phyloP scores from a whole-genome alignment of 2,888 invertebrate species.

The Neuroscelio doddi region DNA sequence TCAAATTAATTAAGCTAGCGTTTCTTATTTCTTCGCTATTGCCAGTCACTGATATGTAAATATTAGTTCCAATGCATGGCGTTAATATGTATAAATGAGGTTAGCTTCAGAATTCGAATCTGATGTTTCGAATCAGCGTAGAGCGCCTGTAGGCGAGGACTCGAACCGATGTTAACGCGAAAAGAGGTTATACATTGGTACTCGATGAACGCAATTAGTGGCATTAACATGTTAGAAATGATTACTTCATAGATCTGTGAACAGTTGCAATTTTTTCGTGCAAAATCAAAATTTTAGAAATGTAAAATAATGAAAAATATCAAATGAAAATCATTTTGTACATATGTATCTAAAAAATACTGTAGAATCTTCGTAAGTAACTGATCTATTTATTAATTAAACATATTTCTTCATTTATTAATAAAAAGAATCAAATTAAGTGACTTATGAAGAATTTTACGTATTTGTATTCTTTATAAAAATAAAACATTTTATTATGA shows the following conservation, averaged over 20 bases:
- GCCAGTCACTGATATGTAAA: conserved; percentile 51
- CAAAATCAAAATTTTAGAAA: background rate
- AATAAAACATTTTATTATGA: too few species aligned
- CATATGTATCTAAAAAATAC: background rate
- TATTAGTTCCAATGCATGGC: conserved; percentile 49
- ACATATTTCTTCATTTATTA: too few species aligned
- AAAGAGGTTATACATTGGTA: conserved; percentile 29
- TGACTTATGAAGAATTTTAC: too few species aligned
- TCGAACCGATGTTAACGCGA: conserved; percentile 17
- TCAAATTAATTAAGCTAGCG: too few species aligned
- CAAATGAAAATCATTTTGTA: conserved; percentile 6
- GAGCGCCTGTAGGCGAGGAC: conserved; percentile 17
- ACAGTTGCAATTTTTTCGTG: background rate
- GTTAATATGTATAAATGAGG: conserved; percentile 38
- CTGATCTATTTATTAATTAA: too few species aligned
- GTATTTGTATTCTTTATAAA: too few species aligned
- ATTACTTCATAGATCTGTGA: conserved; percentile 33
- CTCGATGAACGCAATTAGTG: conserved; percentile 42
- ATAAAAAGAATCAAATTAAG: too few species aligned
- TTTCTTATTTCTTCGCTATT: background rate
- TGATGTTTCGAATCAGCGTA: conserved; percentile 23
- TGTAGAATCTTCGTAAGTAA: background rate
- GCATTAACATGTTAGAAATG: conserved; percentile 40
- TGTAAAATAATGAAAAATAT: background rate
- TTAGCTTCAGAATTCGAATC: conserved; percentile 23